Percentiles rank a stretch among this genome's conserved stretches.
phyloP scores from a whole-genome alignment of 2,888 invertebrate species.

The Autographa gamma region DNA sequence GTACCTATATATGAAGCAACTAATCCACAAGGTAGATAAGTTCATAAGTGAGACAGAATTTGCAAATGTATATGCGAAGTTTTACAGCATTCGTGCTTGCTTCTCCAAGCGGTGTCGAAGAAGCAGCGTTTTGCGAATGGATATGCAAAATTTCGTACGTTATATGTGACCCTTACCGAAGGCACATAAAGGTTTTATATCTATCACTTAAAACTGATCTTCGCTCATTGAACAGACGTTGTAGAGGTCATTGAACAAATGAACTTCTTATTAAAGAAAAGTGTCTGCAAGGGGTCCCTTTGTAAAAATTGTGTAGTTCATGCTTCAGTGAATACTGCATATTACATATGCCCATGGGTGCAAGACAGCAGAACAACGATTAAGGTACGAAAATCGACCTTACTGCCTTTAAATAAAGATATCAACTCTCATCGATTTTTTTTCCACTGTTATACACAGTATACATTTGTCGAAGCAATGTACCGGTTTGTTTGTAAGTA shows the following conservation, averaged over 20 bases:
- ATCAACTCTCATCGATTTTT: no score
- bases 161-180: no score
- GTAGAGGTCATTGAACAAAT: neutral
- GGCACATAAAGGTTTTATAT: neutral
- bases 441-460: no score
- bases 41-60: no score
- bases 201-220: neutral
- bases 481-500: neutral
- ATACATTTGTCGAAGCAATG: no score
- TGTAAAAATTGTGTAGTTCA: neutral
- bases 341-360: neutral
- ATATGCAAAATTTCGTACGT: no score
- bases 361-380: neutral
- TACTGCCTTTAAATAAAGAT: neutral
- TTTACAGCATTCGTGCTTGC: no score
- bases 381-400: neutral
- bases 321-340: slow-evolving; percentile 2
- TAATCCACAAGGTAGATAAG: no score
- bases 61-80: no score
- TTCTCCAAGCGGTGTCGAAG: no score
- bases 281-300: neutral
- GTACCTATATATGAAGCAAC: no score
- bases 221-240: neutral
- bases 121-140: no score
- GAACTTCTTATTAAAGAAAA: neutral